Evolutionary conservation across 2,113 vertebrate genomes (phyloP).

Genomic region (Toxostoma redivivum): DNA sequence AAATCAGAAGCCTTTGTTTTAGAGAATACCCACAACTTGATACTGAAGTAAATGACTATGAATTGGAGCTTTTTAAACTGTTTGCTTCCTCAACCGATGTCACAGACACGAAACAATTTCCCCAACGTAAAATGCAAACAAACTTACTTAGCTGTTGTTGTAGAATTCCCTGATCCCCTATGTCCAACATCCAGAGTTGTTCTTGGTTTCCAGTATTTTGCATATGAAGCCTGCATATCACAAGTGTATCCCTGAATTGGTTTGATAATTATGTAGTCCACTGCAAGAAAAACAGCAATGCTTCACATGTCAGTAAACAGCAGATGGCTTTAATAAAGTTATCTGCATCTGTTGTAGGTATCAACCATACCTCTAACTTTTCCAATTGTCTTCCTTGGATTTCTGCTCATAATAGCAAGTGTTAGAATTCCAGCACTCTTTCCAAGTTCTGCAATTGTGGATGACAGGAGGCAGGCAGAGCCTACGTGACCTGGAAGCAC

Average conservation of each 20-base stretch:
- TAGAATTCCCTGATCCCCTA: slow-evolving; percentile 90
- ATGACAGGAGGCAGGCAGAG: slow-evolving; percentile 91
- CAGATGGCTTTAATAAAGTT: neutral
- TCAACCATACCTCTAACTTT: slow-evolving; percentile 88
- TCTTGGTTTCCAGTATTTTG: slow-evolving; percentile 92
- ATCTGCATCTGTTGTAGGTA: neutral
- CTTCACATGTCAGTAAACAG: neutral
- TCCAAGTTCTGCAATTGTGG: slow-evolving; percentile 83
- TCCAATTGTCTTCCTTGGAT: slow-evolving; percentile 89
- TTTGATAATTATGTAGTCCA: slow-evolving; percentile 93
- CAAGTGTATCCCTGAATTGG: slow-evolving; percentile 83
- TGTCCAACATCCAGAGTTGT: slow-evolving; percentile 90
- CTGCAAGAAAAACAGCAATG: slow-evolving; percentile 62
- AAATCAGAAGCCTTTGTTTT: neutral
- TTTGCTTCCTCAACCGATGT: neutral
- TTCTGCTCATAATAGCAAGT: slow-evolving; percentile 94
- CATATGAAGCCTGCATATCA: slow-evolving; percentile 87
- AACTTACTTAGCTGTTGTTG: slow-evolving; percentile 83
- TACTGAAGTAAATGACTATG: neutral
- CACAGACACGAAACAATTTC: neutral
- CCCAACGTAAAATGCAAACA: neutral
- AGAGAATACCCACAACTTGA: neutral
- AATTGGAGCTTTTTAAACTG: neutral
- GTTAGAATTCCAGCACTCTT: slow-evolving; percentile 86
- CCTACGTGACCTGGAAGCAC: slow-evolving; percentile 86